These are phyloP conservation scores for Acleris sparsana DNA, from an alignment of 2,888 invertebrate species.

Conservation along the genomic window DNA sequence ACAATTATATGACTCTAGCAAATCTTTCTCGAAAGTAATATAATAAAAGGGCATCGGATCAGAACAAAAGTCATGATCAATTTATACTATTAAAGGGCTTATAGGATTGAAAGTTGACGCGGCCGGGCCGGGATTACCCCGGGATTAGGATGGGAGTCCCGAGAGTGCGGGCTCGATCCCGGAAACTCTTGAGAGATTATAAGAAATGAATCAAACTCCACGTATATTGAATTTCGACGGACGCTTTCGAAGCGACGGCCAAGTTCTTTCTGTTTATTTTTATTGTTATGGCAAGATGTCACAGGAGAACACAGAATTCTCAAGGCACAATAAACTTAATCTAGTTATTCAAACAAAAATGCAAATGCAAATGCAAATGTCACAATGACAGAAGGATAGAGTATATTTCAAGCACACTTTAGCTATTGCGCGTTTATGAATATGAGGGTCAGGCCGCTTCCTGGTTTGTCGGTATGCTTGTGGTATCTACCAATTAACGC, in stretches of 20 bases:
- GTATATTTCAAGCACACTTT: too few relatives aligned
- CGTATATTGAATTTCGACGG: conserved; percentile 61
- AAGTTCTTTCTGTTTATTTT: conserved; percentile 2
- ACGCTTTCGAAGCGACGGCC: conserved; percentile 1
- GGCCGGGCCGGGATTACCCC: conserved; percentile 54
- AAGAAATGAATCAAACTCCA: conserved; percentile 72
- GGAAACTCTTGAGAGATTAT: conserved; percentile 61
- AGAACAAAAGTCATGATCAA: conserved; percentile 58
- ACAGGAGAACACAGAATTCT: too few relatives aligned
- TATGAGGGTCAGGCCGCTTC: too few relatives aligned
- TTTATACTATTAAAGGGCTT: conserved; percentile 68
- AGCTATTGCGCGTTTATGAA: too few relatives aligned
- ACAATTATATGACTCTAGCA: too few relatives aligned
- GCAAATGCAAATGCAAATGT: too few relatives aligned
- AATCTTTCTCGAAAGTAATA: not conserved
- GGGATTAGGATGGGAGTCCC: conserved; percentile 53
- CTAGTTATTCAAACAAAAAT: too few relatives aligned
- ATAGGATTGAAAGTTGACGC: conserved; percentile 67
- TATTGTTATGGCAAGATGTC: too few relatives aligned
- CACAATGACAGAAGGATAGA: too few relatives aligned
- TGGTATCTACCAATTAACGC: too few relatives aligned
- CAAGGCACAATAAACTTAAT: too few relatives aligned
- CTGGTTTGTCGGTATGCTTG: too few relatives aligned
- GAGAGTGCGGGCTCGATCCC: conserved; percentile 39
- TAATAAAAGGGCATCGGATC: conserved; percentile 7